Conservation (phyloP, 2,113 vertebrate genomes). For the Galeopterus variegatus region DNA sequence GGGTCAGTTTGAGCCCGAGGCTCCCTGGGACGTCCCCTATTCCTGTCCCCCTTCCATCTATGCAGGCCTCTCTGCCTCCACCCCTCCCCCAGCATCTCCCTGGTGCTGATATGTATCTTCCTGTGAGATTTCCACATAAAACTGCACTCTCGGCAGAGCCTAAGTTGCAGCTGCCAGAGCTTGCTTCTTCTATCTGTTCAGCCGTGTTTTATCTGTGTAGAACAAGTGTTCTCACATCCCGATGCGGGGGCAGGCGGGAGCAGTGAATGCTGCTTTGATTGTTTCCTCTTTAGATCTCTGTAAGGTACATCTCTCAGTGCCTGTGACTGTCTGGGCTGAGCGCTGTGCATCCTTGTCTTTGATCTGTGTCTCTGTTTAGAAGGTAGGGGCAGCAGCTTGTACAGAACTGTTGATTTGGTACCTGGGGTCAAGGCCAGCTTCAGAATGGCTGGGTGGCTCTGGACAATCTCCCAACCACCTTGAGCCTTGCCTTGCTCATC, state of each 20-base stretch:
- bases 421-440: constrained; percentile 1
- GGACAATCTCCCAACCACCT: background rate
- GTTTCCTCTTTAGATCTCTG: constrained; percentile 66
- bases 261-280: constrained; percentile 71
- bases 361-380: constrained; percentile 67
- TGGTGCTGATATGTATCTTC: constrained; percentile 78
- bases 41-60: background rate
- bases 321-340: background rate
- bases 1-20: background rate
- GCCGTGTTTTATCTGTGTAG: constrained; percentile 78
- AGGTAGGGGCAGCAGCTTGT: background rate
- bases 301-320: background rate
- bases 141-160: constrained; percentile 86
- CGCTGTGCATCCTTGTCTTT: constrained; percentile 70
- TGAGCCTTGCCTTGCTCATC: background rate
- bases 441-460: background rate
- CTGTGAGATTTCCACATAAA: constrained; percentile 81
- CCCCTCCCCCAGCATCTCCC: background rate
- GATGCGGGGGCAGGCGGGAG: background rate
- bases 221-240: constrained; percentile 68
- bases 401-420: constrained; percentile 28
- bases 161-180: constrained; percentile 81
- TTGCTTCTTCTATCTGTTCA: constrained; percentile 88
- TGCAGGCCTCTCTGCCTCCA: background rate
- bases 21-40: background rate